Base-by-base conservation (phyloP, 2,888 invertebrate genomes). In the Andrena praecox region DNA sequence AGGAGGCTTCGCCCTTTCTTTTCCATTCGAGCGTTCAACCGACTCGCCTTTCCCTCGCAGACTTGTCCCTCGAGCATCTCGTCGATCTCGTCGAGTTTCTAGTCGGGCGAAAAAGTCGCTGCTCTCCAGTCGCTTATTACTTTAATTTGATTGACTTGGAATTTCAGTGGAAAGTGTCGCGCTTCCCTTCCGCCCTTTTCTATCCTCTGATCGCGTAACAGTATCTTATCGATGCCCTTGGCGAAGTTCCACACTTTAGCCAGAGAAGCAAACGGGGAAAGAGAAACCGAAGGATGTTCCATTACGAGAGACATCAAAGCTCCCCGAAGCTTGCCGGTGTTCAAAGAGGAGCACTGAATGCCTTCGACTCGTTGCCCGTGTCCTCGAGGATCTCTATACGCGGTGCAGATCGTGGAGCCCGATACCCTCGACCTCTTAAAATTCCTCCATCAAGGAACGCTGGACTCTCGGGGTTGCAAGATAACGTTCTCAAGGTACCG, bases 261-360 rank as follows among this genome's bases (percentile, higher is more conserved):
- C 33, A n/a, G 27, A n/a, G 6, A 20, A 12, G 59, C 42, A 80
- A 62, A 20, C 20, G 12, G 42, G 27, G 7, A 16, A 50, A 35
- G 7, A 35, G 29, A 10, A 20, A 7, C 16, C 27, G 24, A 64
- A 63, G 67, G 48, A 64, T 80, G 89, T 86, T 90, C 79, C 72
- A 81, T 85, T 84, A 73, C 80, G 68, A 31, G 67, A 72, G 73
- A 88, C 85, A 86, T 89, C 89, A 89, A 91, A 91, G 86, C 77
- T 74, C 48, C 62, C 59, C 64, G n/a, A 20, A 16, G 56, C 27
- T 52, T 8, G n/a, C 54, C 74, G 7, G n/a, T 50, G 72, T 62
- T 50, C 59, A 66, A 74, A 73, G 52, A 29, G 35, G 29, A 20
- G 12, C n/a, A 16, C 7, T 70, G 52, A 70, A 62, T 20, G 62